Base-by-base conservation (phyloP, 2,797 vertebrate genomes). In the Bradypus variegatus region DNA sequence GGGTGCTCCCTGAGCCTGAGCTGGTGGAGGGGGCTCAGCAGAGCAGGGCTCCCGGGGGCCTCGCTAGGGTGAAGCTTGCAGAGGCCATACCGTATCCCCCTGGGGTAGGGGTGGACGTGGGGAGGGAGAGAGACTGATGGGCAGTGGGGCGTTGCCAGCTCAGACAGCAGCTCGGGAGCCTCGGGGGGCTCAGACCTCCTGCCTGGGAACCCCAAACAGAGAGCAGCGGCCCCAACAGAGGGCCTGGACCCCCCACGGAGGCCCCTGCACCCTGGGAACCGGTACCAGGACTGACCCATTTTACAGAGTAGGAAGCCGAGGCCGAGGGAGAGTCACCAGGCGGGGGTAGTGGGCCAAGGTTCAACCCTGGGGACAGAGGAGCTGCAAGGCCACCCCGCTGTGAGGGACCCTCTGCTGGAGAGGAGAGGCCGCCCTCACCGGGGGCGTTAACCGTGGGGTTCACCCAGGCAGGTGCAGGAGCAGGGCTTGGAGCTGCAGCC, bases 31-130 rank as follows among this genome's bases (percentile, higher is more conserved):
- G 10, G 25, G 41, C 41, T 45, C 41, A 45, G 41, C 41, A 45
- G 41, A 45, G 41, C 41, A 19, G 29, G 64, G 6, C 60, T 13
- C 45, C 45, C 1, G 2, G 76, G 50, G 31, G 48, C 55, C 29
- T 3, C 10, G 0, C 9, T 8, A 3, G 58, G 23, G 31, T 0
- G 10, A 29, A 31, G 41, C 21, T 29, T 3, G n/a, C 41, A 25
- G 1, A 13, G 77, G 14, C 14, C 2, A 6, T 1, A 0, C 31
- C 3, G 0, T 0, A 1, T 4, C 38, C 16, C 13, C 1, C 2
- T 41, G 3, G 50, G 13, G 8, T 3, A 45, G 12, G 36, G 5
- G 31, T 13, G 4, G 8, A 10, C 38, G 1, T 16, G 21, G 15
- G 33, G 25, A 60, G 5, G 4, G 10, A 25, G 18, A 4, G 19